Base-by-base conservation (phyloP, 1,140 invertebrate genomes). In the Penaeus vannamei region DNA sequence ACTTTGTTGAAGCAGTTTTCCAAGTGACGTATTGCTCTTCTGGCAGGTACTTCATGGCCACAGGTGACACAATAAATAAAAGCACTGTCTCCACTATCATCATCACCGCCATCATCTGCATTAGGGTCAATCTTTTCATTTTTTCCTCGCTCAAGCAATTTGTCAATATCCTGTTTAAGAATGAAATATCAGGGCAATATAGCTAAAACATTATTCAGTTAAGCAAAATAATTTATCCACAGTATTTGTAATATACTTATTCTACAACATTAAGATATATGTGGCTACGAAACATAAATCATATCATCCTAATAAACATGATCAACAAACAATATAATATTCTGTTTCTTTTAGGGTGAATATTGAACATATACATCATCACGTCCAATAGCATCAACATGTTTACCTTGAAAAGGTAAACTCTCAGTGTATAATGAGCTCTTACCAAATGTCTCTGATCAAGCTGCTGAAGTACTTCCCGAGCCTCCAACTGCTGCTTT, bases 1-100 rank as follows among this genome's bases (percentile, higher is more conserved):
- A 85, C 87, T 83, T 99, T 99, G 91, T 98, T 97, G 92, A 98
- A 98, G 93, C 97, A 98, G 92, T 98, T 97, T 93, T 98, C 97
- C 96, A 98, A 97, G 92, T 98, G 98, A 92, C 97, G 93, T 29
- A 94, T 86, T 22, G 94, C 94, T 53, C 92, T 92, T 90, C 93
- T 93, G 82, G 93, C 96, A 92, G 97, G 96, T 80, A 99, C 96
- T 93, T 99, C 98, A 93, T 97, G 97, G 0, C 98, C 98, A 94
- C 98, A 99, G 0, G 98, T 99, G 22, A 99, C 97, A 93, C 98
- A 99, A 92, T 98, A 98, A 94, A 93, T 89, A n/a, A 91, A 91
- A 94, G 93, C 84, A 91, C 96, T 92, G 36, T 89, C 87, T 42
- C 66, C 87, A 29, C 81, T 83, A n/a, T 89, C 87, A 26, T 89